These are phyloP conservation scores for Sminthurinus signatus DNA, from an alignment of 1,140 invertebrate genomes.

Conservation along the genomic window DNA sequence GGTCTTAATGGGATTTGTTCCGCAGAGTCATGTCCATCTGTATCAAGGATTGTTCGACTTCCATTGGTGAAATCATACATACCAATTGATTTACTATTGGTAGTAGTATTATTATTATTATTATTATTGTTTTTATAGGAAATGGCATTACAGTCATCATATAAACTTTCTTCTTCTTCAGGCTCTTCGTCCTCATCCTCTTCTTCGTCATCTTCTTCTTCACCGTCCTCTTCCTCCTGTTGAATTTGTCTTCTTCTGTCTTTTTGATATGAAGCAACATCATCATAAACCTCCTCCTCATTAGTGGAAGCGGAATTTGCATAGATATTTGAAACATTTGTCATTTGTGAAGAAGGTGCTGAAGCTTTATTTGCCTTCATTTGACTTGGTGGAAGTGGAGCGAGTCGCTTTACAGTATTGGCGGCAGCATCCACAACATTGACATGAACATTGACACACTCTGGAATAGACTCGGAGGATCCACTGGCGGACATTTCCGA, in stretches of 20 bases:
- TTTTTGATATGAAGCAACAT: slow-evolving; percentile 12
- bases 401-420: slow-evolving; percentile 18
- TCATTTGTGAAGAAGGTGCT: background rate
- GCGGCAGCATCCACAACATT: background rate
- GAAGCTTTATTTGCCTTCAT: background rate
- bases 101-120: too few species aligned
- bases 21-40: slow-evolving; percentile 20
- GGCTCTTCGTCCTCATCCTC: too few species aligned
- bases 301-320: background rate
- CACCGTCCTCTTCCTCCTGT: background rate
- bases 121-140: background rate
- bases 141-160: slow-evolving; percentile 37
- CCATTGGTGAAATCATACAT: slow-evolving; percentile 37
- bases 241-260: background rate
- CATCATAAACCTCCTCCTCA: slow-evolving; percentile 28
- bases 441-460: slow-evolving; percentile 18
- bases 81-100: slow-evolving; percentile 18
- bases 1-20: slow-evolving; percentile 18
- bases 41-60: slow-evolving; percentile 17
- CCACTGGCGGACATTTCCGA: slow-evolving; percentile 35
- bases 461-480: slow-evolving; percentile 35
- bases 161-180: slow-evolving; percentile 40
- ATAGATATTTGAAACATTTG: background rate
- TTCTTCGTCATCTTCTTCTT: background rate
- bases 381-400: slow-evolving; percentile 23